phyloP scores from a whole-genome alignment of 2,888 invertebrate genomes.

The Apamea monoglypha region DNA sequence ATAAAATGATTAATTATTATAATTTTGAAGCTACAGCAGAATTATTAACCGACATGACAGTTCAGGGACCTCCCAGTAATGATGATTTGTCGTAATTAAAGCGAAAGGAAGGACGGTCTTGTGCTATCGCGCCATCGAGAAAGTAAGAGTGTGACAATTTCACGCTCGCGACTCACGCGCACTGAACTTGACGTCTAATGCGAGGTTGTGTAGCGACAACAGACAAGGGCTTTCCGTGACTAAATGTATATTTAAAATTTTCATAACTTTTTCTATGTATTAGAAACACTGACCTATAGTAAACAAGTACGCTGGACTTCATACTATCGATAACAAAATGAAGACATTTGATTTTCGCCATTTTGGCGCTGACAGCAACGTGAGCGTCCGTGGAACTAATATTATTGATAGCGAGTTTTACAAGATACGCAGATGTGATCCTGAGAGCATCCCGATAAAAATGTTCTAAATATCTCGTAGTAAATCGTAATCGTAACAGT shows the following conservation, averaged over 20 bases:
- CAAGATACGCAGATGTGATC: too few relatives aligned
- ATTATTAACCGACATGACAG: conserved; percentile 42
- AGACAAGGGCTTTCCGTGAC: conserved; percentile 41
- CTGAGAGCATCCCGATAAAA: too few relatives aligned
- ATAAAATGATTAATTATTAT: not conserved
- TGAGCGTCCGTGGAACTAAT: too few relatives aligned
- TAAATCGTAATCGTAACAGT: not conserved
- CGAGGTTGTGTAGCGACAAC: conserved; percentile 70
- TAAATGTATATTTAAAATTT: too few relatives aligned
- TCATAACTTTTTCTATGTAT: not conserved
- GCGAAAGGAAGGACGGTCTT: conserved; percentile 85
- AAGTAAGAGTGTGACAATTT: conserved; percentile 90
- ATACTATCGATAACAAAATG: too few relatives aligned
- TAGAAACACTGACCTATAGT: not conserved
- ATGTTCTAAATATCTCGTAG: too few relatives aligned
- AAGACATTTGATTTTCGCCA: too few relatives aligned
- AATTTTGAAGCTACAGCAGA: not conserved
- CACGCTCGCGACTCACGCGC: conserved; percentile 84
- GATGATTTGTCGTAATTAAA: conserved; percentile 83
- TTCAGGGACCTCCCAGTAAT: conserved; percentile 71
- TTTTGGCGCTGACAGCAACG: too few relatives aligned
- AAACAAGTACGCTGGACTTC: too few relatives aligned
- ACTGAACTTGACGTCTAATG: conserved; percentile 82
- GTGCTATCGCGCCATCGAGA: conserved; percentile 81
- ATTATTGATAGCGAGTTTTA: too few relatives aligned